phyloP scores from a whole-genome alignment of 64 coral and sea anemone species.

The Stichodactyla mertensii region DNA sequence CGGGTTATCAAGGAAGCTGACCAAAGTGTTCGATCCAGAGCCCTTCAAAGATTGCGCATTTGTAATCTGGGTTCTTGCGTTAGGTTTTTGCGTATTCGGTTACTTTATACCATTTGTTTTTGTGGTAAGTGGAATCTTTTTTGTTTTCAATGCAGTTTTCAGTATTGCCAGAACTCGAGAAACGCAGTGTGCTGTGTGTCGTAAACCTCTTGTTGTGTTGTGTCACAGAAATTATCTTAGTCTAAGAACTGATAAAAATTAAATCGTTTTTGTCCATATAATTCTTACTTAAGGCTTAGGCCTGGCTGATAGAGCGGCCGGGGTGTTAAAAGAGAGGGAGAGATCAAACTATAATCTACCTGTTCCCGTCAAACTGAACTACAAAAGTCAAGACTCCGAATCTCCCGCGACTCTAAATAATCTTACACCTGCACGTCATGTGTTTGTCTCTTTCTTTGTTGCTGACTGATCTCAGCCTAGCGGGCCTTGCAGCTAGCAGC shows the following conservation, averaged over 20 bases:
- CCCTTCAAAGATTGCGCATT: constrained; percentile 44
- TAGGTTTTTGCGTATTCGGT: constrained; percentile 45
- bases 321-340: background rate
- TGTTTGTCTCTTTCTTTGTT: constrained; percentile 2
- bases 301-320: background rate
- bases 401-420: background rate
- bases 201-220: background rate
- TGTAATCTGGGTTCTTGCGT: constrained; percentile 37
- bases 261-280: background rate
- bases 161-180: too few species aligned
- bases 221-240: background rate
- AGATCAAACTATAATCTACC: background rate
- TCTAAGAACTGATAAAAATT: background rate
- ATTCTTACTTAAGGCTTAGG: background rate
- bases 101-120: constrained; percentile 67
- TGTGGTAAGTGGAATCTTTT: constrained; percentile 37
- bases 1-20: background rate
- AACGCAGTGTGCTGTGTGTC: background rate
- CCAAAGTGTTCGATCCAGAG: constrained; percentile 37
- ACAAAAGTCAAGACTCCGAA: background rate
- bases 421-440: background rate
- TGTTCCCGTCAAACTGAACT: background rate
- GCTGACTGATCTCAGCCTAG: background rate
- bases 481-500: background rate
- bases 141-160: background rate